Evolutionary conservation across 2,797 vertebrate genomes (phyloP).

Genomic region (Gallinago nigripennis): DNA sequence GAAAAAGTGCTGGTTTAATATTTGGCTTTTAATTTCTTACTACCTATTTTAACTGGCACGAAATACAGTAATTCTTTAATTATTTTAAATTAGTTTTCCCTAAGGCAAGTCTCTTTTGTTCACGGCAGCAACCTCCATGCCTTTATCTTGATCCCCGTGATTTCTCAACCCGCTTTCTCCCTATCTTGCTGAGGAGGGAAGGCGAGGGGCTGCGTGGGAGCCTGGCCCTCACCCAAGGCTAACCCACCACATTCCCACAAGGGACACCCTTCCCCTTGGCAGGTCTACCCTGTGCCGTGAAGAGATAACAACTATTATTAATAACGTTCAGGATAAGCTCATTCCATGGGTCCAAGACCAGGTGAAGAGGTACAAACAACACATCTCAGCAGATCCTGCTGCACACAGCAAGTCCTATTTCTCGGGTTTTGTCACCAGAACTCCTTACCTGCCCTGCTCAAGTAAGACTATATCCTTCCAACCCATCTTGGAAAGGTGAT

Average conservation of each 20-base stretch:
- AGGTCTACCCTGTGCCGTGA: neutral
- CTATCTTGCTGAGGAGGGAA: neutral
- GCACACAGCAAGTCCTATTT: accelerated
- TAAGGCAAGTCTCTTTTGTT: neutral
- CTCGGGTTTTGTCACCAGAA: neutral
- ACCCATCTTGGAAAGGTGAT: slow-evolving; percentile 93
- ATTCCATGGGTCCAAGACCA: neutral
- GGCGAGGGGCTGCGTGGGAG: accelerated
- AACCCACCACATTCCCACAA: too few species aligned
- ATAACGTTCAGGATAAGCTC: neutral
- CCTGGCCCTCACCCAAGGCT: neutral
- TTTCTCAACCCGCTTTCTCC: neutral
- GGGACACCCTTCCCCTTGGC: neutral
- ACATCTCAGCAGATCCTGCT: neutral
- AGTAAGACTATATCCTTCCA: slow-evolving; percentile 93
- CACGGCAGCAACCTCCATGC: accelerated
- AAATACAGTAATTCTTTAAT: neutral
- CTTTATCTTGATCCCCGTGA: neutral
- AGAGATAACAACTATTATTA: accelerated
- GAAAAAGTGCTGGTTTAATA: accelerated
- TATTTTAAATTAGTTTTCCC: neutral
- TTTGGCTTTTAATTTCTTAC: neutral
- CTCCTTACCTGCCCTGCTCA: slow-evolving; percentile 94
- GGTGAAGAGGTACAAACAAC: neutral
- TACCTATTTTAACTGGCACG: neutral